Evolutionary conservation across 2,888 invertebrate species (phyloP).

Genomic region (Orthosia incerta): DNA sequence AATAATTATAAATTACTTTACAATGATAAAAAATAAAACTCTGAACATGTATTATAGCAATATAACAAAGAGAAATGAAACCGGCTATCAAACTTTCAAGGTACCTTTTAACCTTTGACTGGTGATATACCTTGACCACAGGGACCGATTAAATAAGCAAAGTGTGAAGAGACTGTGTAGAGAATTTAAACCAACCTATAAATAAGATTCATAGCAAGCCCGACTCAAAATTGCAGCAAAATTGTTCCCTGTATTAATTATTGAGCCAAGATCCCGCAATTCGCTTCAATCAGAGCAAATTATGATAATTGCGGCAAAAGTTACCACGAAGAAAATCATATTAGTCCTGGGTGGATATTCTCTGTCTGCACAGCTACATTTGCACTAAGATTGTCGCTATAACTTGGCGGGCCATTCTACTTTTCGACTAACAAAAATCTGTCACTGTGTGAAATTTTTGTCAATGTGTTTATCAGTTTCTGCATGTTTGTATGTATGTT

Average conservation of each 20-base stretch:
- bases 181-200: background rate
- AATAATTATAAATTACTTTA: too few relatives aligned
- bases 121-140: too few relatives aligned
- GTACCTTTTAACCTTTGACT: too few relatives aligned
- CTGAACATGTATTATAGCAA: too few relatives aligned
- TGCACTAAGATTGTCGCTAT: constrained; percentile 44
- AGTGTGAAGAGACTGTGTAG: too few relatives aligned
- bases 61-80: too few relatives aligned
- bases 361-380: constrained; percentile 29
- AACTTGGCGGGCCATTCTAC: constrained; percentile 20
- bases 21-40: too few relatives aligned
- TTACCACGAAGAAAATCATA: constrained; percentile 45
- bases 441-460: too few relatives aligned
- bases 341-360: constrained; percentile 39
- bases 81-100: background rate
- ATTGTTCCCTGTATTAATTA: constrained; percentile 30
- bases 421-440: too few relatives aligned
- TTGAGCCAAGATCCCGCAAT: constrained; percentile 28
- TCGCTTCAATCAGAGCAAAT: constrained; percentile 43
- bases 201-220: background rate
- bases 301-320: constrained; percentile 46
- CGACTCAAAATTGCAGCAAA: constrained; percentile 8
- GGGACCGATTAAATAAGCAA: background rate
- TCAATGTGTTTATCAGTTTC: too few relatives aligned
- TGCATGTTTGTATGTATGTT: too few relatives aligned